These are phyloP conservation scores for Drosophila pseudotakahashii DNA, from an alignment of 2,888 invertebrate species.

Conservation along the genomic window DNA sequence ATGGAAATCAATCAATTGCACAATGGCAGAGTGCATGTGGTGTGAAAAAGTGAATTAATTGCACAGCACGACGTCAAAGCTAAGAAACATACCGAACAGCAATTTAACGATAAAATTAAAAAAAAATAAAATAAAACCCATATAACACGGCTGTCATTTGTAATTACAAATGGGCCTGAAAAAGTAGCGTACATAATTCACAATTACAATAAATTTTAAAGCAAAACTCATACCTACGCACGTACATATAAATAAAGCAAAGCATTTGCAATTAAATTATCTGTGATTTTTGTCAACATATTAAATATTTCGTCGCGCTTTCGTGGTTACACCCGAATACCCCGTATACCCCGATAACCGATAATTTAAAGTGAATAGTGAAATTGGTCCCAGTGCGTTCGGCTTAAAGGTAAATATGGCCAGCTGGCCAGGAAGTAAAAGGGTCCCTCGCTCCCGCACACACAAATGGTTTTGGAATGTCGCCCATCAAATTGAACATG, in stretches of 20 bases:
- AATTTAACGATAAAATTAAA: constrained; percentile 43
- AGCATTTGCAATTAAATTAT: constrained; percentile 70
- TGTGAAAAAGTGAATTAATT: constrained; percentile 71
- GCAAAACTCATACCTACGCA: constrained; percentile 31
- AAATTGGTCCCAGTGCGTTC: constrained; percentile 38
- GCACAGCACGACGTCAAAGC: constrained; percentile 55
- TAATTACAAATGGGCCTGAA: constrained; percentile 61
- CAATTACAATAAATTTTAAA: constrained; percentile 40
- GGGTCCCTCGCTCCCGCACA: constrained; percentile 41
- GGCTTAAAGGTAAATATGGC: constrained; percentile 63
- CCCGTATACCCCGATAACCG: not conserved
- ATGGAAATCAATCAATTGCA: constrained; percentile 71
- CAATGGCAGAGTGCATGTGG: constrained; percentile 52
- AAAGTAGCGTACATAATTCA: constrained; percentile 36
- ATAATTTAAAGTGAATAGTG: constrained; percentile 42
- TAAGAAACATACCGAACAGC: constrained; percentile 49
- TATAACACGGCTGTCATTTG: constrained; percentile 62
- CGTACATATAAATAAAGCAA: constrained; percentile 28
- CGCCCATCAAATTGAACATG: constrained; percentile 70
- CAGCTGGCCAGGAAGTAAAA: constrained; percentile 35
- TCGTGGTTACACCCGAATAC: constrained; percentile 34
- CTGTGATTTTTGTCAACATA: constrained; percentile 76
- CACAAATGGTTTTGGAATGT: constrained; percentile 63
- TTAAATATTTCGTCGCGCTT: constrained; percentile 50
- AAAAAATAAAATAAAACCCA: constrained; percentile 21